phyloP scores from a whole-genome alignment of 2,888 invertebrate genomes.

The Pachymerium ferrugineum region DNA sequence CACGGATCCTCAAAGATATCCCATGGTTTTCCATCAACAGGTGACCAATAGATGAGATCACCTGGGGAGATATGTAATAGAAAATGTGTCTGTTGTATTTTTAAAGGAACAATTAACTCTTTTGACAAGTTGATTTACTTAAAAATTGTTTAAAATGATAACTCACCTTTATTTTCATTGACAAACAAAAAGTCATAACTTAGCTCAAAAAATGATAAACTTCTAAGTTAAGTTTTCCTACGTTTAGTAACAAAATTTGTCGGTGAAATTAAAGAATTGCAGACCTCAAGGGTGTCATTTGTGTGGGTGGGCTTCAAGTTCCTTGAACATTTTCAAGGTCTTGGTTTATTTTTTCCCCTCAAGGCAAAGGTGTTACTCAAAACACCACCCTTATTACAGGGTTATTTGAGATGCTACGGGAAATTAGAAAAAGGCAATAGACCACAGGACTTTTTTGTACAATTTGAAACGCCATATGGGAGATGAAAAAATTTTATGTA shows the following conservation, averaged over 20 bases:
- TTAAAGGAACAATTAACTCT: no score
- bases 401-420: slow-evolving; percentile 11
- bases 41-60: neutral
- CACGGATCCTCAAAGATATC: neutral
- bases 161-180: neutral
- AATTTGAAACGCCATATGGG: neutral
- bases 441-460: no score
- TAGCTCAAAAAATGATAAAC: no score
- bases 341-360: neutral
- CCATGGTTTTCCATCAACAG: neutral
- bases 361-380: slow-evolving; percentile 1
- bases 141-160: no score
- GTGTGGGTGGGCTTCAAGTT: slow-evolving; percentile 11
- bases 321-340: slow-evolving; percentile 12
- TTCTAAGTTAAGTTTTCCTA: no score
- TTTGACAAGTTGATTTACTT: no score
- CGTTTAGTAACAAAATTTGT: no score
- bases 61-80: neutral
- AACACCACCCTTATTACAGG: slow-evolving; percentile 21
- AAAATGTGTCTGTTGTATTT: no score
- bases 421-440: neutral
- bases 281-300: neutral
- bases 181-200: neutral
- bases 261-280: no score
- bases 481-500: no score